Evolutionary conservation across 2,113 vertebrate species (phyloP).

Genomic region (Ameiurus melas): DNA sequence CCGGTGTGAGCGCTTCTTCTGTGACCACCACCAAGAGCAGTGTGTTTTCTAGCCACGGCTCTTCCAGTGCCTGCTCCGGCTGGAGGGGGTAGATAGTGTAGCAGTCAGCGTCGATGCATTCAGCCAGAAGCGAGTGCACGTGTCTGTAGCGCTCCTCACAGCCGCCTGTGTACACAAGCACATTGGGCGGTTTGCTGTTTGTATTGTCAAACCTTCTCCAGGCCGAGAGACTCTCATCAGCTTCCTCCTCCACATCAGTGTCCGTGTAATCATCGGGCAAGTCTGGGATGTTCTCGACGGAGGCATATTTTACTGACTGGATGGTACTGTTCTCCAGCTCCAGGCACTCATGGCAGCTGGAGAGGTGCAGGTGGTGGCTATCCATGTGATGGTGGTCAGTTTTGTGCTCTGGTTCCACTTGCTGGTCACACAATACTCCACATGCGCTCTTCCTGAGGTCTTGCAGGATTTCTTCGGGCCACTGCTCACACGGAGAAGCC

Average conservation of each 20-base stretch:
- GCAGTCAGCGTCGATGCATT: slow-evolving; percentile 77
- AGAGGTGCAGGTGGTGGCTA: slow-evolving; percentile 81
- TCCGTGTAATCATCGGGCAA: slow-evolving; percentile 72
- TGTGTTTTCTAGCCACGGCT: slow-evolving; percentile 86
- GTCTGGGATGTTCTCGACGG: slow-evolving; percentile 84
- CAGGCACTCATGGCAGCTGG: slow-evolving; percentile 89
- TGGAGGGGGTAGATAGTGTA: slow-evolving; percentile 81
- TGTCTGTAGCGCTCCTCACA: slow-evolving; percentile 63
- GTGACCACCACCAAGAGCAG: slow-evolving; percentile 82
- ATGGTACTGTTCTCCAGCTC: slow-evolving; percentile 93
- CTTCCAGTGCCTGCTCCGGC: slow-evolving; percentile 74
- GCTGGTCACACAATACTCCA: slow-evolving; percentile 3
- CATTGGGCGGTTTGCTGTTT: slow-evolving; percentile 80
- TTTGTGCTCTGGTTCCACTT: slow-evolving; percentile 25
- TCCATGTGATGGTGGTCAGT: slow-evolving; percentile 64
- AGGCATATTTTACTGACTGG: slow-evolving; percentile 85
- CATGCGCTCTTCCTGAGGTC: slow-evolving; percentile 47
- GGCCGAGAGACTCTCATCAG: background rate
- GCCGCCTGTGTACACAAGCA: slow-evolving; percentile 83
- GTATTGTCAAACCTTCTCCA: background rate
- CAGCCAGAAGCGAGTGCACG: slow-evolving; percentile 68
- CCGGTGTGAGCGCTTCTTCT: slow-evolving; percentile 65
- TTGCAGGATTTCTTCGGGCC: background rate
- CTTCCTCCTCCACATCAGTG: slow-evolving; percentile 43
- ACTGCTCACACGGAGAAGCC: slow-evolving; percentile 6